These are phyloP conservation scores for Danio aesculapii DNA, from an alignment of 2,797 vertebrate genomes.

Conservation along the genomic window DNA sequence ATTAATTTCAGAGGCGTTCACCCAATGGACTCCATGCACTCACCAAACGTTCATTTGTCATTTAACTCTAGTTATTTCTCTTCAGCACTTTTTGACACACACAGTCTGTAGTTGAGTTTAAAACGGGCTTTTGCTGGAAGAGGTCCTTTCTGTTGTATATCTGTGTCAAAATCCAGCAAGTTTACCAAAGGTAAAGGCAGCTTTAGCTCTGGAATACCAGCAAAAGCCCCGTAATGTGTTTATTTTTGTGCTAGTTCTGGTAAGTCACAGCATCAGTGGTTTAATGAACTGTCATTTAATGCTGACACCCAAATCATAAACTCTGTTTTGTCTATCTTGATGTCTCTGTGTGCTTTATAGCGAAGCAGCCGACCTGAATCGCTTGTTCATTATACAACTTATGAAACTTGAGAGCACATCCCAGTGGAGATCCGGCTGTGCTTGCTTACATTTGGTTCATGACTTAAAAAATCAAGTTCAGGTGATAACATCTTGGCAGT, in stretches of 20 bases:
- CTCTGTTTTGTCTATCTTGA: conserved; percentile 99
- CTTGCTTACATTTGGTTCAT: conserved; percentile 99
- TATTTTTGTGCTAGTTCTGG: conserved; percentile 80
- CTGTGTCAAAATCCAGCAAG: conserved; percentile 51
- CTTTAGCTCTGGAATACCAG: conserved; percentile 70
- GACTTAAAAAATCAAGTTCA: conserved; percentile 99
- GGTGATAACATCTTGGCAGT: conserved; percentile 99
- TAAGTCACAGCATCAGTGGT: conserved; percentile 87
- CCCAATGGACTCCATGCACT: conserved; percentile 72
- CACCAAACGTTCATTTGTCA: conserved; percentile 68
- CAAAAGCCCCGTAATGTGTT: conserved; percentile 82
- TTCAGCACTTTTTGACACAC: conserved; percentile 83
- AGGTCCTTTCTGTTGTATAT: conserved; percentile 59
- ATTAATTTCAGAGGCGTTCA: conserved; percentile 77
- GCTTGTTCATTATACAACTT: conserved; percentile 99
- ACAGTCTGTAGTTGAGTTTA: conserved; percentile 78
- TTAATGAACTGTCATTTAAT: conserved; percentile 95
- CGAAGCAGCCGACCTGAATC: conserved; percentile 99
- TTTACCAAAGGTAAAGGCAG: conserved; percentile 43
- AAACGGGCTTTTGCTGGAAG: conserved; percentile 88
- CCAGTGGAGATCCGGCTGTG: conserved; percentile 99
- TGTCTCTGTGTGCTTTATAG: conserved; percentile 99
- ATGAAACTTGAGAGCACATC: conserved; percentile 99
- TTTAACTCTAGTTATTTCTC: conserved; percentile 63
- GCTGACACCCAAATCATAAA: conserved; percentile 98